Conservation (phyloP, 1,140 invertebrate genomes). For the Phymastichus coffea region DNA sequence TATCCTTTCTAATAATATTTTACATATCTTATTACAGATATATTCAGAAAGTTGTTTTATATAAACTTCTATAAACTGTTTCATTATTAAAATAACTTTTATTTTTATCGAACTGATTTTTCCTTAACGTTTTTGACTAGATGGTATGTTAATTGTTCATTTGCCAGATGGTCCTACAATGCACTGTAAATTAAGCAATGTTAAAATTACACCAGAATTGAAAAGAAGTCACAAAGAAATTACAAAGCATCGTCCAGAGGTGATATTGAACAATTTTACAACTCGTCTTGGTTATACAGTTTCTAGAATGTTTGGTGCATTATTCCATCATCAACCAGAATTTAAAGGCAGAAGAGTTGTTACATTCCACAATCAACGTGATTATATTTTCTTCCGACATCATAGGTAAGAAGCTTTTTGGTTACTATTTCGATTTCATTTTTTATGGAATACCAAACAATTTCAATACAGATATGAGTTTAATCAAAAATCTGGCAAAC, state of each 20-base stretch:
- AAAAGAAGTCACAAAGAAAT: constrained; percentile 77
- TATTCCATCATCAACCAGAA: constrained; percentile 96
- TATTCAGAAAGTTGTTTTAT: neutral
- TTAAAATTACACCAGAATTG: constrained; percentile 79
- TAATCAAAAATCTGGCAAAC: constrained; percentile 72
- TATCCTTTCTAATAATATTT: constrained; percentile 56
- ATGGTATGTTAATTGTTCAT: constrained; percentile 90
- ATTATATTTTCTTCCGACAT: constrained; percentile 98
- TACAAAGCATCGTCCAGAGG: constrained; percentile 85
- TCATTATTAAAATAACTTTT: neutral
- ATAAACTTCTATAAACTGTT: too few species aligned
- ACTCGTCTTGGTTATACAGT: constrained; percentile 89
- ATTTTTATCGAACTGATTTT: constrained; percentile 16
- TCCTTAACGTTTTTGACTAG: constrained; percentile 43
- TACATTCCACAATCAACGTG: constrained; percentile 98
- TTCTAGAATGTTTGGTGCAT: constrained; percentile 88
- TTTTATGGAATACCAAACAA: too few species aligned
- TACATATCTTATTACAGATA: constrained; percentile 12
- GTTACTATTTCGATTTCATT: neutral
- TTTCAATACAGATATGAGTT: constrained; percentile 80
- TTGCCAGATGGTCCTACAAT: constrained; percentile 95
- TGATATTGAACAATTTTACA: constrained; percentile 95
- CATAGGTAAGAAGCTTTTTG: constrained; percentile 70
- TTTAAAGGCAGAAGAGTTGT: constrained; percentile 90
- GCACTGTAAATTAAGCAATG: constrained; percentile 79